phyloP scores from a whole-genome alignment of 2,888 invertebrate genomes.

The Epinotia demarniana region DNA sequence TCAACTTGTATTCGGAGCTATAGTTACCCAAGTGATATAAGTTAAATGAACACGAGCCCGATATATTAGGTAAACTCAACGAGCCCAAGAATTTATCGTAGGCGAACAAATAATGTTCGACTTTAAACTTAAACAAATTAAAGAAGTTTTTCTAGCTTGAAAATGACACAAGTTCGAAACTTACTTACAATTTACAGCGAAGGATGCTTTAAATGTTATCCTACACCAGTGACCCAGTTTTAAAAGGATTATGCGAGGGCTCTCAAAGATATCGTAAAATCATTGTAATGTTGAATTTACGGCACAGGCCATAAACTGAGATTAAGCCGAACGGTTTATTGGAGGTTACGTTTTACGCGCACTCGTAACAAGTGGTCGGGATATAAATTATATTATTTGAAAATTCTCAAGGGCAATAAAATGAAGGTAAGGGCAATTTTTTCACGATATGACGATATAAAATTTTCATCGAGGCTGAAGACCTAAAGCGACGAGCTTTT shows the following conservation, averaged over 20 bases:
- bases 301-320: slow-evolving; percentile 63
- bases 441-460: not conserved
- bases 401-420: slow-evolving; percentile 24
- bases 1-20: slow-evolving; percentile 6
- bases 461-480: too few relatives aligned
- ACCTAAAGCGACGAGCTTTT: too few relatives aligned
- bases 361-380: slow-evolving; percentile 54
- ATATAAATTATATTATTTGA: slow-evolving; percentile 45
- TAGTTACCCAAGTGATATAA: slow-evolving; percentile 2
- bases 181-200: slow-evolving; percentile 33
- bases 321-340: slow-evolving; percentile 71
- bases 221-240: slow-evolving; percentile 64
- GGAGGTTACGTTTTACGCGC: slow-evolving; percentile 65
- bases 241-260: slow-evolving; percentile 59
- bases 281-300: slow-evolving; percentile 70
- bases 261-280: slow-evolving; percentile 67
- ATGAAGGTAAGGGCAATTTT: not conserved
- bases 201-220: slow-evolving; percentile 39
- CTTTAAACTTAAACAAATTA: not conserved
- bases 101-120: not conserved
- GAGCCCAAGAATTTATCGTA: not conserved
- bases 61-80: slow-evolving; percentile 27
- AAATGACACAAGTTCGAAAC: slow-evolving; percentile 8
- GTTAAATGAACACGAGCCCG: slow-evolving; percentile 27
- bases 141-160: not conserved